Evolutionary conservation across 2,113 vertebrate species (phyloP).

Genomic region (Gymnarchus niloticus): DNA sequence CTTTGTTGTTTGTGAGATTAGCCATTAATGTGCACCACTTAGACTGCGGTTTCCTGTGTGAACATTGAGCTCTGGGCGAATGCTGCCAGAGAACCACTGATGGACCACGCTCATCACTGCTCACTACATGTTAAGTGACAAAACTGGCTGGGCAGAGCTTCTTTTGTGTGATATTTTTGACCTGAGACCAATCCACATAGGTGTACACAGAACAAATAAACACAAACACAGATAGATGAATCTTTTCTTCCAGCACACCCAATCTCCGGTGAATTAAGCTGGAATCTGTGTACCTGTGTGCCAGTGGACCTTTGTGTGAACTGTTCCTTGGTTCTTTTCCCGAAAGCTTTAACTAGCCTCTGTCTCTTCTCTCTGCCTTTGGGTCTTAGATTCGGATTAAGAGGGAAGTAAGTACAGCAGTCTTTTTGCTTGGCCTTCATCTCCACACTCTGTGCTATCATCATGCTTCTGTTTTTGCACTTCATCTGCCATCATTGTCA

Average conservation of each 20-base stretch:
- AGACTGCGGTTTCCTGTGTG: slow-evolving; percentile 38
- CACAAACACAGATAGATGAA: not conserved
- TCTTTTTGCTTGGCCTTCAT: slow-evolving; percentile 22
- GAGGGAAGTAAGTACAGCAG: slow-evolving; percentile 75
- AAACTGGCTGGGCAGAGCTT: too few species aligned
- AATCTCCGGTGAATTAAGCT: not conserved
- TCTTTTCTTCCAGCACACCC: not conserved
- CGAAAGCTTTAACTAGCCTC: slow-evolving; percentile 52
- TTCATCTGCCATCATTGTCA: not conserved
- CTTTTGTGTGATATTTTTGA: not conserved
- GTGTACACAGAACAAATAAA: not conserved
- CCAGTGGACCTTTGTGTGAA: not conserved
- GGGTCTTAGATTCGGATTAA: slow-evolving; percentile 74
- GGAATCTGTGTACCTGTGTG: not conserved
- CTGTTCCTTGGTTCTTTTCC: slow-evolving; percentile 13
- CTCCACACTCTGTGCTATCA: not conserved
- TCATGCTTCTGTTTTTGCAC: not conserved
- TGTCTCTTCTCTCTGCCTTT: slow-evolving; percentile 44
- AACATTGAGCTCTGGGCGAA: slow-evolving; percentile 40
- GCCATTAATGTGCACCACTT: slow-evolving; percentile 36
- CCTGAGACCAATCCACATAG: slow-evolving; percentile 10
- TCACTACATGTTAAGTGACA: too few species aligned
- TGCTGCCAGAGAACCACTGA: slow-evolving; percentile 35
- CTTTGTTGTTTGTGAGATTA: slow-evolving; percentile 26
- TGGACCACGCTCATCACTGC: not conserved